Percentiles rank a stretch among this genome's conserved stretches.
Evolutionary conservation across 2,888 invertebrate species (phyloP).

Genomic region (Xestia c-nigrum): DNA sequence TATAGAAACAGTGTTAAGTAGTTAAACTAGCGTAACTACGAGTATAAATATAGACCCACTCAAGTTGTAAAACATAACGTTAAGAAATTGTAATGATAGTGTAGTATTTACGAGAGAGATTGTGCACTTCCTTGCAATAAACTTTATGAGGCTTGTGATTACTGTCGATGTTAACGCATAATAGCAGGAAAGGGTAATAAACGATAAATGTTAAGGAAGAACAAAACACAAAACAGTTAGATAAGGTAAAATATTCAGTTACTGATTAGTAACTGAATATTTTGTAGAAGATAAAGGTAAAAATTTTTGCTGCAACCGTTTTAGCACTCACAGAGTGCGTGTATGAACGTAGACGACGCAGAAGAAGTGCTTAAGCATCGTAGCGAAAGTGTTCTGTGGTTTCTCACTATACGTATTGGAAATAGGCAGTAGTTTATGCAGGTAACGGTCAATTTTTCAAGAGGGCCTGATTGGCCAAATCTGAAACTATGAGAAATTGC

Average conservation of each 20-base stretch:
- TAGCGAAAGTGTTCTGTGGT: background rate
- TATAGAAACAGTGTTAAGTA: background rate
- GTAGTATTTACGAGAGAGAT: slow-evolving; percentile 40
- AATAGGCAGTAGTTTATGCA: too few species aligned
- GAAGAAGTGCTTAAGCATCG: background rate
- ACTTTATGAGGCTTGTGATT: slow-evolving; percentile 47
- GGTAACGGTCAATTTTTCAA: too few species aligned
- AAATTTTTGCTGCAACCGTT: background rate
- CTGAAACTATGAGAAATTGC: too few species aligned
- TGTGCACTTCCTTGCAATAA: slow-evolving; percentile 48
- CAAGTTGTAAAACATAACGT: slow-evolving; percentile 13
- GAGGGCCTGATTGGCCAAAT: too few species aligned
- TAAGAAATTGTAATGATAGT: slow-evolving; percentile 9
- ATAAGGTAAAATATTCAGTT: too few species aligned
- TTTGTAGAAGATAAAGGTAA: background rate
- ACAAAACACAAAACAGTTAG: background rate
- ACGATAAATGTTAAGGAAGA: slow-evolving; percentile 10
- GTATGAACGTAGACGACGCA: background rate
- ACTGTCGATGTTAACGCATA: slow-evolving; percentile 24
- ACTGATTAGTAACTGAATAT: background rate
- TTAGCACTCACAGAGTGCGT: background rate
- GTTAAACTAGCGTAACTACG: background rate
- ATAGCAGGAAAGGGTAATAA: slow-evolving; percentile 41
- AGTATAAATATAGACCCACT: background rate
- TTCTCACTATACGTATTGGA: too few species aligned